These are phyloP conservation scores for Ceriagrion tenellum DNA, from an alignment of 2,888 invertebrate genomes.

Conservation along the genomic window DNA sequence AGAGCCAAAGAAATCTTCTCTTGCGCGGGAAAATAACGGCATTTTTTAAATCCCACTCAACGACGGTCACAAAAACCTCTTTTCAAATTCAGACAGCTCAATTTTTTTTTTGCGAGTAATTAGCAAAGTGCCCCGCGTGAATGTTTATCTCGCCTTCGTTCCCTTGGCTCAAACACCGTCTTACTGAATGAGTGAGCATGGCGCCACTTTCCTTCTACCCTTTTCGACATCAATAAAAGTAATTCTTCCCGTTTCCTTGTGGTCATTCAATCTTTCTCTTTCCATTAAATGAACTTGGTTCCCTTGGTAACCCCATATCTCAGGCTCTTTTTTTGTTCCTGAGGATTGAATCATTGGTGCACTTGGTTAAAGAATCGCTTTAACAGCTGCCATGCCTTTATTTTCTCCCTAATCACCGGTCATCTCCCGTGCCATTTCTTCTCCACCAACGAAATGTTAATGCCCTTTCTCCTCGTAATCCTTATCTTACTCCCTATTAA, in stretches of 20 bases:
- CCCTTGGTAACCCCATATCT: neutral
- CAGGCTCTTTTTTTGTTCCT: neutral
- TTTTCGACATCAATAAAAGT: neutral
- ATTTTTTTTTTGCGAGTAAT: neutral
- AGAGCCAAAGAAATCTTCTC: neutral
- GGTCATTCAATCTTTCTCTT: neutral
- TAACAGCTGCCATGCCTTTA: neutral
- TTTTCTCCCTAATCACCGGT: neutral
- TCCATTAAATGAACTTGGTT: neutral
- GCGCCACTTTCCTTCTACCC: neutral
- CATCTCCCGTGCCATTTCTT: neutral
- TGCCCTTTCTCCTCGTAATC: neutral
- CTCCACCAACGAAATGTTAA: neutral
- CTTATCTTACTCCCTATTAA: too few relatives aligned
- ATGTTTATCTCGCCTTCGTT: neutral
- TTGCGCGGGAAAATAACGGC: neutral
- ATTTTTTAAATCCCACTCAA: neutral
- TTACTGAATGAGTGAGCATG: neutral
- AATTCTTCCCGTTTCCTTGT: neutral
- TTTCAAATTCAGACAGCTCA: neutral
- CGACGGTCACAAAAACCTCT: neutral
- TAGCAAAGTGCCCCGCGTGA: neutral
- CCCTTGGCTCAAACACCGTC: neutral
- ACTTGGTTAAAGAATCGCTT: neutral
- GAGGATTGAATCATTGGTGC: neutral